Evolutionary conservation across 2,113 vertebrate genomes (phyloP).

Genomic region (Pteruthius melanotis): DNA sequence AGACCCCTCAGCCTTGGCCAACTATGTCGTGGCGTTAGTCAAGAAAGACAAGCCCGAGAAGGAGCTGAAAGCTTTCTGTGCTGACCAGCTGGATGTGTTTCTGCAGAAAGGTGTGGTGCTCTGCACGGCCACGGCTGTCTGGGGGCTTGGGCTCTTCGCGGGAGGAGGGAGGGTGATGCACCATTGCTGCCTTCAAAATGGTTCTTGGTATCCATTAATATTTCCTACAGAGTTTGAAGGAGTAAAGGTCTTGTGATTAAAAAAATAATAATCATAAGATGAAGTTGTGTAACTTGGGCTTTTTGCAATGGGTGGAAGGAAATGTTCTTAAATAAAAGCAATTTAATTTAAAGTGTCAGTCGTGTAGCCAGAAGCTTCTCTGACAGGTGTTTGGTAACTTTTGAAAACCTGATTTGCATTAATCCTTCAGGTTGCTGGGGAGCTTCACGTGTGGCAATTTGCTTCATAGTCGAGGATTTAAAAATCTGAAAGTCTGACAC

Average conservation of each 20-base stretch:
- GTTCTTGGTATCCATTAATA: fast-evolving
- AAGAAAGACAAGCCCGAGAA: slow-evolving; percentile 99
- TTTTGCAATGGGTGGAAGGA: not conserved
- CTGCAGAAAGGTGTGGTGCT: slow-evolving; percentile 90
- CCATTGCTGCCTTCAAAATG: not conserved
- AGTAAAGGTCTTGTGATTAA: not conserved
- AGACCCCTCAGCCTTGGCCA: slow-evolving; percentile 94
- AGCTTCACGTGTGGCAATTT: not conserved
- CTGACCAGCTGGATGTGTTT: slow-evolving; percentile 98
- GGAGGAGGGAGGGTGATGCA: not conserved
- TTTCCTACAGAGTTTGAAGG: not conserved
- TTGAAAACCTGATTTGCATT: not conserved
- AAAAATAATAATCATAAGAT: fast-evolving
- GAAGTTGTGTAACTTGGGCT: not conserved
- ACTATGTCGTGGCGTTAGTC: slow-evolving; percentile 98
- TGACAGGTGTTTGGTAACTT: not conserved
- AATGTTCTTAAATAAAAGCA: not conserved
- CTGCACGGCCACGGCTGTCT: not conserved
- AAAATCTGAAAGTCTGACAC: not conserved
- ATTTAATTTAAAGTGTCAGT: not conserved
- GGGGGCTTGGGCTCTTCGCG: not conserved
- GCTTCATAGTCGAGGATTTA: not conserved
- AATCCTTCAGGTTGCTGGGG: not conserved
- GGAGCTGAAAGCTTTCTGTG: slow-evolving; percentile 94
- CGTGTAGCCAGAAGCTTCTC: not conserved